Evolutionary conservation across 2,797 vertebrate species (phyloP).

Genomic region (Scolopax rusticola): DNA sequence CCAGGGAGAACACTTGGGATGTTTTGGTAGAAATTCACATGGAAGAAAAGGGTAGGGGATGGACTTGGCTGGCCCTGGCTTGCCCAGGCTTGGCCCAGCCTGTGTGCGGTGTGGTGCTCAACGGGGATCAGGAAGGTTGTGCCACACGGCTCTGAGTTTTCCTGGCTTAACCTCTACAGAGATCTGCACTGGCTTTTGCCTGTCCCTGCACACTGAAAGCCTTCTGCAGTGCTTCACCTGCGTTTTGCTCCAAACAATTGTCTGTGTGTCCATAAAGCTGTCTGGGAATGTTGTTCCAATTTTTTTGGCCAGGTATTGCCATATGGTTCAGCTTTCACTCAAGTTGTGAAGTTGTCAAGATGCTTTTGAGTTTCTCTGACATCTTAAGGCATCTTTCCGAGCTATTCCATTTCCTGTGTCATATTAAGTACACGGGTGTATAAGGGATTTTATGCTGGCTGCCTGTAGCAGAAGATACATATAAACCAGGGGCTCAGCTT

Average conservation of each 20-base stretch:
- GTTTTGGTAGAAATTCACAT: not conserved
- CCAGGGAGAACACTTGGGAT: not conserved
- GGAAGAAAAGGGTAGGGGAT: not conserved
- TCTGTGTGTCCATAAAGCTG: not conserved
- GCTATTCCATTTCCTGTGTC: not conserved
- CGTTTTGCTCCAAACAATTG: not conserved
- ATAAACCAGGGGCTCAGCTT: not conserved
- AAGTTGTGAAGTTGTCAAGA: not conserved
- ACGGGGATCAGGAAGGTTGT: rapidly evolving
- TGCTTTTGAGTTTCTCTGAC: not conserved
- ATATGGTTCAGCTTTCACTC: not conserved
- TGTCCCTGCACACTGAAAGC: not conserved
- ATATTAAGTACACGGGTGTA: not conserved
- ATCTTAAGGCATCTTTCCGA: not conserved
- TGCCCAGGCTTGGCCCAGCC: not conserved
- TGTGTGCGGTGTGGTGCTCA: rapidly evolving
- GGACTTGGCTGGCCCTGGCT: not conserved
- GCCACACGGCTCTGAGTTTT: rapidly evolving
- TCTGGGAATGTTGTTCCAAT: not conserved
- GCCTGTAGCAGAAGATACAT: not conserved
- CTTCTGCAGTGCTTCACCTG: not conserved
- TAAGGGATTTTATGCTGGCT: not conserved
- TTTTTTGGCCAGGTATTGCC: not conserved
- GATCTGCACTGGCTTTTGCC: not conserved
- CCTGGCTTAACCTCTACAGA: rapidly evolving